Percentiles rank a stretch among this genome's conserved stretches.
phyloP scores from a whole-genome alignment of 2,113 vertebrate genomes.

The Ceyx melanurus region DNA sequence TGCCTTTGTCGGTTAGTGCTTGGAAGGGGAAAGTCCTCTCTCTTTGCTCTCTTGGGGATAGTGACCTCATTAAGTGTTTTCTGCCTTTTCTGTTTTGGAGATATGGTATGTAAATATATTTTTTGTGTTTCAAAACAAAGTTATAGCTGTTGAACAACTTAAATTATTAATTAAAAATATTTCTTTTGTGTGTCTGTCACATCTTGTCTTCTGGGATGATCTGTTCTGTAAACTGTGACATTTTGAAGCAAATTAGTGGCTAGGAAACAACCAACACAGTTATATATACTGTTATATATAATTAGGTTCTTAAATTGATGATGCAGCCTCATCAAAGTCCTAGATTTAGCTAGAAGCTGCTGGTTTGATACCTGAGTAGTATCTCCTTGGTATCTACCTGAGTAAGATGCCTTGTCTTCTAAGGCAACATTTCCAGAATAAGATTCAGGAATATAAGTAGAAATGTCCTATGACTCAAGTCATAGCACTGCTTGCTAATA shows the following conservation, averaged over 20 bases:
- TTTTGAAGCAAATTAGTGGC: background rate
- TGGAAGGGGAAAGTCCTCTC: background rate
- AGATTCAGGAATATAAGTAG: background rate
- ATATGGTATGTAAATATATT: background rate
- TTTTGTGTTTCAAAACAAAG: background rate
- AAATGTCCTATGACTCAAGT: background rate
- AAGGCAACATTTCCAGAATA: background rate
- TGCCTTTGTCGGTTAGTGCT: background rate
- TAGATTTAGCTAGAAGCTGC: background rate
- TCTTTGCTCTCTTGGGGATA: background rate
- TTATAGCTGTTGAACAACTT: background rate
- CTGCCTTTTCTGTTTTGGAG: background rate
- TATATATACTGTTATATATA: background rate
- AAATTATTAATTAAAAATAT: background rate
- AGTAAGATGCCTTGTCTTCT: background rate
- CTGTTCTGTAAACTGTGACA: background rate
- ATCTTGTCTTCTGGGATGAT: background rate
- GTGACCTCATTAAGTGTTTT: background rate
- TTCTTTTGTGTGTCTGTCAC: background rate
- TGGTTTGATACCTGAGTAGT: background rate
- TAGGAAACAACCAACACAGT: background rate
- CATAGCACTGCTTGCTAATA: accelerated
- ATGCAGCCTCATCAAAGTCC: background rate
- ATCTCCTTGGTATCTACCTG: background rate
- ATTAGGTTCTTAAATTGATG: background rate